Evolutionary conservation across 2,113 vertebrate species (phyloP).

Genomic region (Xiphias gladius): DNA sequence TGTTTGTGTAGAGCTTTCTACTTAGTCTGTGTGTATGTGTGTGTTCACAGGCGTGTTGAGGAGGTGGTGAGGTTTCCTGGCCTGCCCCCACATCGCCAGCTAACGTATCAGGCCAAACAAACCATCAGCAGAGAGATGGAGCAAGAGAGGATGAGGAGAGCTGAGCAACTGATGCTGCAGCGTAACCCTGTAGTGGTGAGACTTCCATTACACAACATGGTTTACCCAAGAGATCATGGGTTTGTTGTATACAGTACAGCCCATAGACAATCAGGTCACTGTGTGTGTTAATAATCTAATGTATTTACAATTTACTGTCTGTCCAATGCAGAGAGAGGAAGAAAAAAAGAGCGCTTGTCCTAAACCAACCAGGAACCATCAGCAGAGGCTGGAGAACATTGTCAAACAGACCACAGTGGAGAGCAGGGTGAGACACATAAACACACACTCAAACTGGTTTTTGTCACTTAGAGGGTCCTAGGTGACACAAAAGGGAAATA

Average conservation of each 20-base stretch:
- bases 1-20: not conserved
- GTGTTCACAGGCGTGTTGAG: conserved; percentile 88
- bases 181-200: conserved; percentile 79
- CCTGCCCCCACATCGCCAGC: conserved; percentile 88
- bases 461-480: too few relatives aligned
- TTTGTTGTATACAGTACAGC: too few relatives aligned
- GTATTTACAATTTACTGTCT: conserved; percentile 17
- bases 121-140: conserved; percentile 94
- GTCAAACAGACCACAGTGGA: conserved; percentile 83
- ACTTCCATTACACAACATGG: not conserved
- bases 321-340: conserved; percentile 41
- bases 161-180: conserved; percentile 83
- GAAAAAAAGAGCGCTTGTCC: conserved; percentile 58
- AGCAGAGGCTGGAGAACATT: conserved; percentile 89
- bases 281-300: not conserved
- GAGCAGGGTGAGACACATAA: conserved; percentile 86
- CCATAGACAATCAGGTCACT: not conserved
- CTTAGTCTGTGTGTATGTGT: not conserved
- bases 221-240: not conserved
- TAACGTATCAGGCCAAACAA: conserved; percentile 97
- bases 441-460: not conserved
- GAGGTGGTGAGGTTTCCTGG: conserved; percentile 89
- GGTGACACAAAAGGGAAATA: too few relatives aligned
- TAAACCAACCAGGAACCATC: conserved; percentile 79
- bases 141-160: conserved; percentile 94